Evolutionary conservation across 1,140 invertebrate genomes (phyloP), one percentile per base, ranked within the genome.

Genomic region (Bombus haemorrhoidalis): DNA sequence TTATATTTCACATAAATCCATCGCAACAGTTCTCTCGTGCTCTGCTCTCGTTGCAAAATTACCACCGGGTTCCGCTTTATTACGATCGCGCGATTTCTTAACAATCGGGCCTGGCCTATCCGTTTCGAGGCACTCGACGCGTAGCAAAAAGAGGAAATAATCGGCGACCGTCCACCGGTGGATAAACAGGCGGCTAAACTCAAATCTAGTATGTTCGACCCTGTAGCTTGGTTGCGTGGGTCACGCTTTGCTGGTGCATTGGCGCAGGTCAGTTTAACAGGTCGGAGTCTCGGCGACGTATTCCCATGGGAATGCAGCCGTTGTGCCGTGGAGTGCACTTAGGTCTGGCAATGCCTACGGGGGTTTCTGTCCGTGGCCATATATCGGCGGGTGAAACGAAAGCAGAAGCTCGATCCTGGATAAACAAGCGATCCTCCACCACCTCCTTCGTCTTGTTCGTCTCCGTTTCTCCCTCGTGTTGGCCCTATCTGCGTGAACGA

Each of bases 191-290:
- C 69, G 53, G 28, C 28, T 28, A 8, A 28, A 39, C 4, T 32
- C 43, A 8, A 77, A 83, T 83, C 81, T 68, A 76, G 72, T 53
- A 82, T 62, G 59, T 34, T n/a, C 0, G 37, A n/a, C 25, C 15
- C 6, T 41, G 39, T 62, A 39, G 76, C 53, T 62, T 81, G 57
- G 82, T 69, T 82, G 81, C 62, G 73, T 43, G 82, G 87, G 83
- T 90, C 88, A 90, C 82, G 89, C 80, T 90, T 39, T 22, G 66
- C 75, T 43, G 74, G 62, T 87, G 53, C 75, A 62, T 90, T 90
- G 86, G 88, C 83, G 64, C 87, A 90, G 89, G 89, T 90, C 89
- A 90, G 89, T 90, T 90, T 85, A 90, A 81, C 88, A 83, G 88
- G 79, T 90, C 89, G 83, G 28, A 78, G 80, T 87, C 82, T 85